Base-by-base conservation (phyloP, 2,113 vertebrate genomes). In the Ochotona curzoniae region DNA sequence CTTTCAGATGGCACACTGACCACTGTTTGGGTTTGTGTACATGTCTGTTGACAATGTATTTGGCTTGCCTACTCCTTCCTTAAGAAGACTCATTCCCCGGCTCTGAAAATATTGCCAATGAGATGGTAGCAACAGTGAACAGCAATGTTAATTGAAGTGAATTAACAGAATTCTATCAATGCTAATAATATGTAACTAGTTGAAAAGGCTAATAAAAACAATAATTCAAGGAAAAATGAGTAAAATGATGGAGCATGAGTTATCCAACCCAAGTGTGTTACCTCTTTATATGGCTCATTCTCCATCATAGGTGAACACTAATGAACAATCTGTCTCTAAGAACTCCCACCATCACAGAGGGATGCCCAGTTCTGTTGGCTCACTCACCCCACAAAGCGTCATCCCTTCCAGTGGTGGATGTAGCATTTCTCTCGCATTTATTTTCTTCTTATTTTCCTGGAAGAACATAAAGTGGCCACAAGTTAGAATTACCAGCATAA, bases 201-300 rank as follows among this genome's bases (percentile, higher is more conserved):
- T 85, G 83, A 87, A 73, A 85, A 85, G 28, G 11, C 66, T 61
- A 51, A 93, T 88, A 67, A 61, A 93, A 90, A 69, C 30, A 6
- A 11, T 21, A 61, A 91, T 30, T 80, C 86, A 81, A 94, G 49
- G n/a, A 49, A 84, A 81, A 86, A 94, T 18, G 17, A 93, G 18
- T 38, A 93, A 92, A 66, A 38, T 35, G 12, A 85, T n/a, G 28
- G 38, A 76, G 38, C 3, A 2, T 20, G 83, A 44, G 38, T 87
- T 54, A 89, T 35, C 54, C 57, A 93, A 44, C 51, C n/a, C 60
- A 35, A 25, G 67, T 25, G 23, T 20, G 60, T 61, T 21, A n/a
- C 8, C 61, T 30, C 20, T 51, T 60, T 88, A 4, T 38, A 67
- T 28, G 44, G 90, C 30, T 91, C 88, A 94, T n/a, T 89, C 61